Conservation (phyloP, 2,888 invertebrate species). For the Brachylomia viminalis region DNA sequence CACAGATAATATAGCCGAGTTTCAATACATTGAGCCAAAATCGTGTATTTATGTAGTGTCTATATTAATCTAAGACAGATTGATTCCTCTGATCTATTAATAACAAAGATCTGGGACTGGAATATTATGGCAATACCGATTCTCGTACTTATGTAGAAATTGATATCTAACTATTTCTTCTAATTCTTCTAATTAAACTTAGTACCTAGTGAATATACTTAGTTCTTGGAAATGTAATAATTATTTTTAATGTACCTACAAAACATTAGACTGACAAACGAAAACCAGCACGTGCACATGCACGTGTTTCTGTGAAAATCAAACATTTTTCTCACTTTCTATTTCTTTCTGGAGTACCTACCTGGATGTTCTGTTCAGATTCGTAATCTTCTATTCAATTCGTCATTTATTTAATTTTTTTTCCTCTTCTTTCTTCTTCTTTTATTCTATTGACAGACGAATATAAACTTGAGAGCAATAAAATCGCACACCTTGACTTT, state of each 20-base stretch:
- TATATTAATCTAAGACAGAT: conserved; percentile 16
- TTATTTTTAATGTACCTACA: background rate
- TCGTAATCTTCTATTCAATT: no score
- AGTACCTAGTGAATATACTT: background rate
- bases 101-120: conserved; percentile 15
- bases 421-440: no score
- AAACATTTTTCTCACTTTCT: background rate
- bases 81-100: conserved; percentile 41
- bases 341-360: no score
- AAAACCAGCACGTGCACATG: background rate
- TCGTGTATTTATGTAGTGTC: conserved; percentile 40
- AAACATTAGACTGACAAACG: background rate
- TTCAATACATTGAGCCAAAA: conserved; percentile 9
- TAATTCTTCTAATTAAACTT: background rate
- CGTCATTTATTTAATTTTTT: no score
- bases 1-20: background rate
- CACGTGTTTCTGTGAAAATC: background rate
- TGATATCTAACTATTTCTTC: background rate
- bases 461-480: no score
- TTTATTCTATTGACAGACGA: no score
- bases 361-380: background rate
- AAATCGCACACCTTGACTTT: no score
- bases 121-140: background rate
- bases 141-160: background rate
- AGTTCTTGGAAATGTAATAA: background rate